phyloP scores from a whole-genome alignment of 35 echinoderm and acorn worm species.

The Lytechinus pictus region DNA sequence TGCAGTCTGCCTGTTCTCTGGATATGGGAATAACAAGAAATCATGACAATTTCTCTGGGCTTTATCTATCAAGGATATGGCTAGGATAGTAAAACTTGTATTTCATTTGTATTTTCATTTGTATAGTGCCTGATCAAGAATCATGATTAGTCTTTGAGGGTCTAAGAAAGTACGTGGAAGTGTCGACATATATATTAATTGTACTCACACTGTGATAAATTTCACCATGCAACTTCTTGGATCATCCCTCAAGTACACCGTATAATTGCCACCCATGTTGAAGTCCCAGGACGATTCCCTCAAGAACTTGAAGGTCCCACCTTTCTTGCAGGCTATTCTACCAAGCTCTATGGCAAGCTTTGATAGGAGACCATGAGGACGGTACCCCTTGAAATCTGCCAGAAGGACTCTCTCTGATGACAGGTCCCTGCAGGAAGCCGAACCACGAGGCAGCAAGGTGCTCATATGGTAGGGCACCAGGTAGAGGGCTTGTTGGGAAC shows the following conservation, averaged over 20 bases:
- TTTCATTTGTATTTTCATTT: too few species aligned
- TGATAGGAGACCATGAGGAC: constrained; percentile 6
- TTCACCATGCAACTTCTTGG: constrained; percentile 5
- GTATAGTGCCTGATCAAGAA: too few species aligned
- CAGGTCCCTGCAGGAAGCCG: background rate
- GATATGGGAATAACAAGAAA: too few species aligned
- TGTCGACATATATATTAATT: background rate
- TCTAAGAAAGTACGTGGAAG: too few species aligned
- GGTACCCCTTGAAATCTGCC: constrained; percentile 18
- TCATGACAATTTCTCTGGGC: too few species aligned
- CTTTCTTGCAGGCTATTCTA: background rate
- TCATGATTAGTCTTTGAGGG: too few species aligned
- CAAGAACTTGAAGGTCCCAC: background rate
- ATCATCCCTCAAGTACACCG: constrained; percentile 14
- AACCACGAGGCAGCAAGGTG: background rate
- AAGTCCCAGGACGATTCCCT: constrained; percentile 24
- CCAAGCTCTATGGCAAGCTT: constrained; percentile 1
- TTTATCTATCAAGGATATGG: too few species aligned
- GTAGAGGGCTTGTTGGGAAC: background rate
- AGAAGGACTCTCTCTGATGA: background rate
- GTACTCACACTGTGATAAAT: background rate
- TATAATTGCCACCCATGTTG: constrained; percentile 24
- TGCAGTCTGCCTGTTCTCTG: too few species aligned
- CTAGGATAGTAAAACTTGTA: too few species aligned
- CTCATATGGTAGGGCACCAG: background rate